These are phyloP conservation scores for Boleophthalmus pectinirostris DNA, from an alignment of 2,113 vertebrate genomes.

Conservation along the genomic window DNA sequence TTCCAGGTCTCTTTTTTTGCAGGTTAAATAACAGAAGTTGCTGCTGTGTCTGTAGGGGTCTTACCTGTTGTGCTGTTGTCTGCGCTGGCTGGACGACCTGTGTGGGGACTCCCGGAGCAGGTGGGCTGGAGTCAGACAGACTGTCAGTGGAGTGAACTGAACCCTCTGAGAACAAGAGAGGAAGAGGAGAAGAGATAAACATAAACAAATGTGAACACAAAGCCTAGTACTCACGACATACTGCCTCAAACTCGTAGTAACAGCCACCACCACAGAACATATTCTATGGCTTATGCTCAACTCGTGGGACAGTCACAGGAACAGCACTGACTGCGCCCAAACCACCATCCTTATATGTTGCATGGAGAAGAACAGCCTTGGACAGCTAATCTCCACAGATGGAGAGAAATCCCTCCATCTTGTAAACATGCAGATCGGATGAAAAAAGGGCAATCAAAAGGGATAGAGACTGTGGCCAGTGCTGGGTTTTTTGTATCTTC, in stretches of 20 bases:
- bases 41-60: constrained; percentile 3
- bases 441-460: constrained; percentile 48
- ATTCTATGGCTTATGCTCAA: constrained; percentile 9
- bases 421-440: constrained; percentile 77
- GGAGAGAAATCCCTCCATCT: constrained; percentile 73
- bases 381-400: constrained; percentile 79
- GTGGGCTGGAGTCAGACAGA: constrained; percentile 84
- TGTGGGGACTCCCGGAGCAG: constrained; percentile 82
- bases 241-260: constrained; percentile 67
- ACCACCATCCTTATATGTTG: constrained; percentile 66
- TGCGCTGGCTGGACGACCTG: constrained; percentile 89
- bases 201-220: constrained; percentile 13
- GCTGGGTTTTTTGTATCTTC: constrained; percentile 8
- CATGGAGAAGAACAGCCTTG: constrained; percentile 68
- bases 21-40: neutral
- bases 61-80: constrained; percentile 86
- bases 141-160: constrained; percentile 86
- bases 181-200: constrained; percentile 2
- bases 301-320: constrained; percentile 1
- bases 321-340: constrained; percentile 15
- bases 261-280: constrained; percentile 75
- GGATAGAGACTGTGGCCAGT: constrained; percentile 24
- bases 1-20: neutral
- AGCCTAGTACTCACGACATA: constrained; percentile 68
- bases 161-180: constrained; percentile 76